Base-by-base conservation (phyloP, 2,888 invertebrate genomes). In the Cybosia mesomella region DNA sequence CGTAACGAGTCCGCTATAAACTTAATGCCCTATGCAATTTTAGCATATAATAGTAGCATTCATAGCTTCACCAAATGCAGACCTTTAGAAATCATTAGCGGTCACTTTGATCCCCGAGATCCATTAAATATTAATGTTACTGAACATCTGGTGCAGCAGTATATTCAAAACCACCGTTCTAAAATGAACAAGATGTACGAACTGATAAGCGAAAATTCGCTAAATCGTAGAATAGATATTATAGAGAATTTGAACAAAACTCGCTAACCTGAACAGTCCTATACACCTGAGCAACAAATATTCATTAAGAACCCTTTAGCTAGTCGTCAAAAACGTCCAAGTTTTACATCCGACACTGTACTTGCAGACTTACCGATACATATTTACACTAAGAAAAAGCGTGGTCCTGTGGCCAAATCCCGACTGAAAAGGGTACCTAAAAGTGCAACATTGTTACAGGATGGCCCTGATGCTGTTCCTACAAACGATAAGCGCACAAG, bases 291-390 rank as follows among this genome's bases (percentile, higher is more conserved):
- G 0, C 78, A 80, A 57, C 73, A 73, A 13, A 21, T 81, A 2
- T 81, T 74, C 32, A 43, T 79, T 4, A 70, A 39, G 7, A 80
- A 81, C 34, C 81, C 81, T 0, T 13, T 68, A 4, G 80, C 80
- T 4, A 21, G 11, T 21, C 57, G 83, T 18, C 76, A 80, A 57
- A 82, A 82, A 59, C 9, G 78, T 28, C 75, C 81, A 0, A 72
- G 81, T 1, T 82, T 68, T 28, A 82, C 77, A 0, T 76, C 74
- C 0, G 82, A 82, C 32, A 74, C 32, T 0, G 80, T 81, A 0
- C 10, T 82, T 82, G 5, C 82, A 82, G 32, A 80, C 80, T 0
- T 82, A 82, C 81, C 0, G 53, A 24, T 1, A 80, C 73, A 32
- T 81, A 81, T 58, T n/a, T n/a, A n/a, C n/a, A n/a, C n/a, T n/a